phyloP scores from a whole-genome alignment of 2,797 vertebrate species.

The Staurois parvus region DNA sequence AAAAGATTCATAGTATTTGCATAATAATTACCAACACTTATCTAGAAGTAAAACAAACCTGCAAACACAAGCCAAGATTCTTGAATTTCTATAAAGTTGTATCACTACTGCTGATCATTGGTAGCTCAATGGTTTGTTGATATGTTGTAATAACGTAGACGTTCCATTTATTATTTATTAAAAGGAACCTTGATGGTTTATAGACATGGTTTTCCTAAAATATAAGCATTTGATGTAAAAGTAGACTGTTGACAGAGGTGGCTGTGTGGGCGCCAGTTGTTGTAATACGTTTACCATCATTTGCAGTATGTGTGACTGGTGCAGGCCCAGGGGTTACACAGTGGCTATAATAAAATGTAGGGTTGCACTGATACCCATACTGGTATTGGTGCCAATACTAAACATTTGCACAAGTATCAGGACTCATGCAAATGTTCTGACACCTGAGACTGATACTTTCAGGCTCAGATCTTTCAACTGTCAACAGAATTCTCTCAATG shows the following conservation, averaged over 20 bases:
- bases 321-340: conserved; percentile 18
- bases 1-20: too few species aligned
- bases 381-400: too few species aligned
- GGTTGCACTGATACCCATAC: too few species aligned
- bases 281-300: neutral
- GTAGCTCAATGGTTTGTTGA: neutral
- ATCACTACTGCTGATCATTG: neutral
- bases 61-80: neutral
- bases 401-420: too few species aligned
- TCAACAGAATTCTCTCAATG: too few species aligned
- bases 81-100: neutral
- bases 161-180: neutral
- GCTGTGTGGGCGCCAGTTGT: conserved; percentile 26
- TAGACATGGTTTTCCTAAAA: neutral
- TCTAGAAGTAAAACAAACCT: neutral
- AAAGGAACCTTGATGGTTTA: neutral
- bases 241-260: neutral
- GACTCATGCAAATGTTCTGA: too few species aligned
- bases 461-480: too few species aligned
- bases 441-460: too few species aligned
- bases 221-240: neutral
- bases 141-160: neutral
- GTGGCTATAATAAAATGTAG: conserved; percentile 5
- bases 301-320: conserved; percentile 16
- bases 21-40: too few species aligned